These are phyloP conservation scores for Muntiacus muntjak DNA, from an alignment of 2,113 vertebrate species.

Conservation along the genomic window DNA sequence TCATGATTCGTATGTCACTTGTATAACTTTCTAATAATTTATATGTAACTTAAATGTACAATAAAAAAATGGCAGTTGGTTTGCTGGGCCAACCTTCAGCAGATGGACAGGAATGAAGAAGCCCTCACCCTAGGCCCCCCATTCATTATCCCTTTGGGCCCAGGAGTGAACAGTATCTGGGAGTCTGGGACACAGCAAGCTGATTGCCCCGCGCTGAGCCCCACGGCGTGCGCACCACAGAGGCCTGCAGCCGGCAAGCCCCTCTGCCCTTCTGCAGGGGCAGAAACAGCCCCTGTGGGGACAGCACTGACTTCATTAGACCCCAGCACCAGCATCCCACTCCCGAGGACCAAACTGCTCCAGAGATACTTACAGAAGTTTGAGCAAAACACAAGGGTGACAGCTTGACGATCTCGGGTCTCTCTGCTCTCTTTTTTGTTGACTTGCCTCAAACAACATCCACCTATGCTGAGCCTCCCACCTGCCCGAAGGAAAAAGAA, in stretches of 20 bases:
- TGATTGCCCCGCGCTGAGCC: neutral
- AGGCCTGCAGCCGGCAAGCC: neutral
- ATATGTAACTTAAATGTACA: neutral
- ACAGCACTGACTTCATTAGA: neutral
- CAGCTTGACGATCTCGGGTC: neutral
- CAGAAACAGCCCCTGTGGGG: neutral
- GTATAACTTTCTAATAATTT: neutral
- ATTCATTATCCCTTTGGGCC: too few relatives aligned
- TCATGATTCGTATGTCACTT: neutral
- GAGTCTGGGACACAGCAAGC: neutral
- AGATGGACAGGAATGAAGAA: neutral
- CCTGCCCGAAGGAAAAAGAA: neutral
- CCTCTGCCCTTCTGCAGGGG: neutral
- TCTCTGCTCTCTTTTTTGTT: neutral
- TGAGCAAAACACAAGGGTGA: neutral
- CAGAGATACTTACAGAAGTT: neutral
- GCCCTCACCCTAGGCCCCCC: too few relatives aligned
- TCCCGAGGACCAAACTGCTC: neutral
- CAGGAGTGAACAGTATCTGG: neutral
- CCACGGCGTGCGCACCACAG: accelerated
- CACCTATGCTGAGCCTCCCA: neutral
- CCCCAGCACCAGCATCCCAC: neutral
- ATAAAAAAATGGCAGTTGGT: neutral
- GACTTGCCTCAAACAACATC: neutral
- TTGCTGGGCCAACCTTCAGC: neutral